phyloP scores from a whole-genome alignment of 2,888 invertebrate species.

The Bellardia bayeri region DNA sequence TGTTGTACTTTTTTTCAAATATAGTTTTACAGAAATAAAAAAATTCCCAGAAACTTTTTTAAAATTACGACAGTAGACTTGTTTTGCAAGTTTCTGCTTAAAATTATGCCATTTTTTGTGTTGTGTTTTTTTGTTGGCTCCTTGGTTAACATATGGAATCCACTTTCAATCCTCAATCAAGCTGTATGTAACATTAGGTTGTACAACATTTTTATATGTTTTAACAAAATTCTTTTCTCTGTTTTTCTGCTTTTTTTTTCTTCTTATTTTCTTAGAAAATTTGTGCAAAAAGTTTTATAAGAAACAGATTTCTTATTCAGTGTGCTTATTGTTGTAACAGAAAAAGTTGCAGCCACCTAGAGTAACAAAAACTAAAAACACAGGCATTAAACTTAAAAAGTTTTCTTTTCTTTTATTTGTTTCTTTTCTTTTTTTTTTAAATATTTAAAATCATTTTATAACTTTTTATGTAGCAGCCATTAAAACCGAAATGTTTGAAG shows the following conservation, averaged over 20 bases:
- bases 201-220: constrained; percentile 43
- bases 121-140: not conserved
- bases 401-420: not conserved
- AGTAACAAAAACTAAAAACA: not conserved
- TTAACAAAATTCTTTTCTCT: not conserved
- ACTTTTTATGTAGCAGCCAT: constrained; percentile 30
- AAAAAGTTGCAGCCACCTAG: constrained; percentile 7
- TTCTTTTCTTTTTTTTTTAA: not conserved
- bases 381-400: not conserved
- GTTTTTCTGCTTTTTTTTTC: not conserved
- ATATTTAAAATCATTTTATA: not conserved
- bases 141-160: constrained; percentile 32
- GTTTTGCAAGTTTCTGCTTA: constrained; percentile 22
- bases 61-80: constrained; percentile 38
- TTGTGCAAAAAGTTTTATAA: constrained; percentile 12
- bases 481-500: constrained; percentile 8
- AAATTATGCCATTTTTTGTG: not conserved
- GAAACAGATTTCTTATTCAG: not conserved
- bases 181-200: constrained; percentile 27
- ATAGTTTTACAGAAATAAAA: not conserved
- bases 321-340: not conserved
- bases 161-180: constrained; percentile 21
- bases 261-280: not conserved
- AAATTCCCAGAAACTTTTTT: not conserved
- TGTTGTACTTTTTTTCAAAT: not conserved